Percentiles rank a stretch among this genome's conserved stretches.
phyloP scores from a whole-genome alignment of 2,888 invertebrate genomes.

The Rutpela maculata region DNA sequence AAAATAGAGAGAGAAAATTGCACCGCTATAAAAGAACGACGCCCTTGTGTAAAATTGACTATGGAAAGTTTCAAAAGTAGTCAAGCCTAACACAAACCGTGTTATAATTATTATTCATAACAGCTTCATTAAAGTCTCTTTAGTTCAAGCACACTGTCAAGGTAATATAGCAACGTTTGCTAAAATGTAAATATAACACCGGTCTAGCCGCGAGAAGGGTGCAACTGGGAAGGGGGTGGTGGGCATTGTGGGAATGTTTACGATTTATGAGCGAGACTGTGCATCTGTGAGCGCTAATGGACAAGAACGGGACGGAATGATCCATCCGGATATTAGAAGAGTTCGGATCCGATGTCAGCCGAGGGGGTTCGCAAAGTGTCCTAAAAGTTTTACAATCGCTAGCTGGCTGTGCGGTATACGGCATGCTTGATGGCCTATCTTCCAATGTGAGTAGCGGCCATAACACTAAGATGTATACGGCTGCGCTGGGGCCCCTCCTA shows the following conservation, averaged over 20 bases:
- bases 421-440: slow-evolving; percentile 81
- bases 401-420: slow-evolving; percentile 75
- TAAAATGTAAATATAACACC: slow-evolving; percentile 61
- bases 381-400: slow-evolving; percentile 80
- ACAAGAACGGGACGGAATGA: slow-evolving; percentile 64
- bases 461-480: slow-evolving; percentile 79
- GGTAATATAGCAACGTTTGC: slow-evolving; percentile 32
- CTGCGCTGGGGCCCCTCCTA: slow-evolving; percentile 77
- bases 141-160: background rate
- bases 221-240: slow-evolving; percentile 53
- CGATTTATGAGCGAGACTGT: slow-evolving; percentile 69
- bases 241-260: slow-evolving; percentile 65
- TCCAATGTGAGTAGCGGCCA: slow-evolving; percentile 81
- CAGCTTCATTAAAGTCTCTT: slow-evolving; percentile 13
- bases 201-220: slow-evolving; percentile 55
- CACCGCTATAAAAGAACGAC: slow-evolving; percentile 4
- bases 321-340: slow-evolving; percentile 73
- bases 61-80: background rate
- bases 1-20: background rate
- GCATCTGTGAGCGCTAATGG: slow-evolving; percentile 64
- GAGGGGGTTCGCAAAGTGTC: slow-evolving; percentile 77
- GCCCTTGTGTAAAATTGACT: background rate
- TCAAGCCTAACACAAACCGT: background rate
- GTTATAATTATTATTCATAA: slow-evolving; percentile 22
- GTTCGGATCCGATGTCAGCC: slow-evolving; percentile 68